phyloP scores from a whole-genome alignment of 2,888 invertebrate species.

The Schizotus pectinicornis region DNA sequence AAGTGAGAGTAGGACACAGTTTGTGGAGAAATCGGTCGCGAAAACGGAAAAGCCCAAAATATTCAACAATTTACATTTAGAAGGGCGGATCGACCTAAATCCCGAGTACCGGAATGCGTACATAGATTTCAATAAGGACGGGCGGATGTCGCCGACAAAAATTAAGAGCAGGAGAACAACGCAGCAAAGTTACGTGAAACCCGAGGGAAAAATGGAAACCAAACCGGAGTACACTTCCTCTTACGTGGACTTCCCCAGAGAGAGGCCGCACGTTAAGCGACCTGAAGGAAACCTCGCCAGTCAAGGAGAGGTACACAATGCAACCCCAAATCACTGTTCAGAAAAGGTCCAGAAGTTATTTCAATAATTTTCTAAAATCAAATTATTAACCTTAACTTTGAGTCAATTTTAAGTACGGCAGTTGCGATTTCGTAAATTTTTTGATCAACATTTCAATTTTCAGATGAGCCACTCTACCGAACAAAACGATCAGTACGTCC shows the following conservation, averaged over 20 bases:
- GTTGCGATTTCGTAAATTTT: too few relatives aligned
- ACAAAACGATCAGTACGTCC: conserved; percentile 44
- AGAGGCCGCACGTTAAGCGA: conserved; percentile 55
- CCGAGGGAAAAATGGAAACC: conserved; percentile 45
- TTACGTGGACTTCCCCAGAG: conserved; percentile 60
- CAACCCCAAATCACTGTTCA: too few relatives aligned
- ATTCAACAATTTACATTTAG: conserved; percentile 53
- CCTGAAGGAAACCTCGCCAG: conserved; percentile 48
- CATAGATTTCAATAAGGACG: conserved; percentile 42
- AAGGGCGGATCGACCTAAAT: conserved; percentile 54
- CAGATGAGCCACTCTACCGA: conserved; percentile 48
- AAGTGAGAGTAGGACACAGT: conserved; percentile 43
- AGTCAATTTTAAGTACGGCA: background rate
- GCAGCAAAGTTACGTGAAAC: conserved; percentile 37
- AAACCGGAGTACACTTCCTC: conserved; percentile 48
- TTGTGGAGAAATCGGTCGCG: conserved; percentile 33
- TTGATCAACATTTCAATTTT: conserved; percentile 21
- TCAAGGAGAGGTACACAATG: conserved; percentile 47
- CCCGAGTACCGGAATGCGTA: conserved; percentile 58
- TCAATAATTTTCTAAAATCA: conserved; percentile 8
- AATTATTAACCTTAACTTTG: conserved; percentile 1
- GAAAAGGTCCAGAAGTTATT: too few relatives aligned
- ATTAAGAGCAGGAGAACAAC: conserved; percentile 33
- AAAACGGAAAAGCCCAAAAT: conserved; percentile 50
- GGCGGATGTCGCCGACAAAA: conserved; percentile 5